Base-by-base conservation (phyloP, 2,113 vertebrate genomes). In the Grammomys surdaster region DNA sequence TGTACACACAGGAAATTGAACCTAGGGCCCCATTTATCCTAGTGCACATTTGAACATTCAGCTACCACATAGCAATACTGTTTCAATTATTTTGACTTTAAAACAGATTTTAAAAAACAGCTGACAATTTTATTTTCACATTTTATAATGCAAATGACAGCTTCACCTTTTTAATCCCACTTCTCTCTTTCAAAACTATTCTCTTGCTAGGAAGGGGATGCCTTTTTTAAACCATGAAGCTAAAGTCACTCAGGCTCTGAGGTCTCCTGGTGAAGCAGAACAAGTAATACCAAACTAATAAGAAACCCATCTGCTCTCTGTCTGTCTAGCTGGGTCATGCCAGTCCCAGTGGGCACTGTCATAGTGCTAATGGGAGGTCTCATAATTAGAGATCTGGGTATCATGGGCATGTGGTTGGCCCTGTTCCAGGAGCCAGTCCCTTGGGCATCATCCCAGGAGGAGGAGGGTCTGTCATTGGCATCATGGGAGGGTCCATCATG, bases 21-120 rank as follows among this genome's bases (percentile, higher is more conserved):
- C 36, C 24, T 31, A 78, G 9, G 48, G 28, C 19, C 28, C 58
- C 6, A 14, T 80, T 78, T 33, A 60, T 70, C 19, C 28, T 58
- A 36, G 36, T 14, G 69, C n/a, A 69, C 36, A 31, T 40, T 78
- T 54, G 46, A 80, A 48, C 28, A 70, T 10, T 60, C 4, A 67
- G 36, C 60, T 24, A 46, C 17, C 17, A 19, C 26, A 40, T 20
- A 43, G 22, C 17, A 78, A 88, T 96, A 78, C 80, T 88, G 4
- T 85, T 90, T 91, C 84, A 78, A 31, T 95, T 40, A n/a, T 72
- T 88, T 87, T 65, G 46, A 73, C 78, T 93, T 63, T 90, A 92
- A 80, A 63, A 3, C 36, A 94, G 31, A 70, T 60, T 89, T 58
- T 84, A 78, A 91, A 26, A 48, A 86, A 46, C 16, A 82, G 20